A percentile compares a stretch with the other conserved stretches of the same genome.
Conservation (phyloP, 2,113 vertebrate genomes). For the Romanogobio albipinnatus region DNA sequence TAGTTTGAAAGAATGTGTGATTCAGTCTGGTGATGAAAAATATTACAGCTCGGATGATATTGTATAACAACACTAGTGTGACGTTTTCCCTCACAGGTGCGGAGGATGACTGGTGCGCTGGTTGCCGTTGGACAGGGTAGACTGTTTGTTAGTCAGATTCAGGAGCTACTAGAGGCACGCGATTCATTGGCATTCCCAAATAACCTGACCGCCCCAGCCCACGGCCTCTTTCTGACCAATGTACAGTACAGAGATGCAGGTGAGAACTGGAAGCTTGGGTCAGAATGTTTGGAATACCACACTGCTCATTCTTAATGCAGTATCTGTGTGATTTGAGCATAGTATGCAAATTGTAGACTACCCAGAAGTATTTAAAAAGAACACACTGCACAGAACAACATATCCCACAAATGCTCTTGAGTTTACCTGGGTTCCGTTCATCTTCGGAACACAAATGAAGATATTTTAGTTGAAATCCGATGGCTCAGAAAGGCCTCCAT, state of each 20-base stretch:
- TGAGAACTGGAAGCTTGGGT: constrained; percentile 39
- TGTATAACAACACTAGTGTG: background rate
- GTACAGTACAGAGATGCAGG: constrained; percentile 78
- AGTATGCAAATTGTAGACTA: background rate
- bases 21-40: background rate
- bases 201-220: constrained; percentile 75
- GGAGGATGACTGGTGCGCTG: constrained; percentile 85
- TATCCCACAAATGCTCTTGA: background rate
- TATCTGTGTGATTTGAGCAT: background rate
- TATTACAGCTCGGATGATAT: background rate
- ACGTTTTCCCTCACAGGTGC: constrained; percentile 73
- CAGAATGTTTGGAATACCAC: background rate
- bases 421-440: no score
- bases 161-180: constrained; percentile 75
- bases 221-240: constrained; percentile 83
- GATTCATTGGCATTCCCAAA: constrained; percentile 77
- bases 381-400: background rate
- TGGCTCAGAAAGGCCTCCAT: no score
- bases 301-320: background rate
- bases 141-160: constrained; percentile 72
- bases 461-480: no score
- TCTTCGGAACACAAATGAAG: no score
- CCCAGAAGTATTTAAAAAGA: background rate
- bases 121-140: constrained; percentile 83
- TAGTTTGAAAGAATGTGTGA: background rate